A percentile compares a stretch with the other conserved stretches of the same genome.
phyloP scores from a whole-genome alignment of 2,888 invertebrate species.

The Acronicta aceris region DNA sequence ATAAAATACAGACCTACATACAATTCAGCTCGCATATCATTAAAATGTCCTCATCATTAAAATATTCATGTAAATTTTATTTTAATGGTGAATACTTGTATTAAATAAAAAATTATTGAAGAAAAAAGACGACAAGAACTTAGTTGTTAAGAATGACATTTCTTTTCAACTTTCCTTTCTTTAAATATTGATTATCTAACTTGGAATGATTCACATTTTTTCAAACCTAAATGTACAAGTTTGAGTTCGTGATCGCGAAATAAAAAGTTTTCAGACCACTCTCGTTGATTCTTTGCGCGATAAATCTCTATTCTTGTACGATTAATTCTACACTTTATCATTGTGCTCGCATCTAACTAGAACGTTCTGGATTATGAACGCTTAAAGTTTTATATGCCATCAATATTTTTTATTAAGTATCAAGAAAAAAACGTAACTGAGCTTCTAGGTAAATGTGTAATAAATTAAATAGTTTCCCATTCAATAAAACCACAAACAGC shows the following conservation, averaged over 20 bases:
- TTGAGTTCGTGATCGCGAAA: conserved; percentile 81
- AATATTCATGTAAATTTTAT: conserved; percentile 12
- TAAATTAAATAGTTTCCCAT: not conserved
- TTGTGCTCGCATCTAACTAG: conserved; percentile 57
- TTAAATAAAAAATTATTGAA: conserved; percentile 51
- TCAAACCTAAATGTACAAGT: conserved; percentile 85
- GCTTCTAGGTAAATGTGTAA: not conserved
- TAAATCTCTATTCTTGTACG: conserved; percentile 73
- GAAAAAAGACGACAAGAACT: conserved; percentile 67
- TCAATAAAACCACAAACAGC: too few species aligned
- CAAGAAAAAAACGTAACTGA: not conserved
- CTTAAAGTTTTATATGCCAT: conserved; percentile 42
- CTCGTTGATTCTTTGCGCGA: conserved; percentile 79
- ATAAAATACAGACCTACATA: too few species aligned
- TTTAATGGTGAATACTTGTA: conserved; percentile 21
- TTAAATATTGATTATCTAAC: conserved; percentile 84
- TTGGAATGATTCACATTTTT: conserved; percentile 83
- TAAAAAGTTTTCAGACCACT: conserved; percentile 80
- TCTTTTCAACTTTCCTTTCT: conserved; percentile 77
- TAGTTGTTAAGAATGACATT: conserved; percentile 69
- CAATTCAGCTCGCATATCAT: not conserved
- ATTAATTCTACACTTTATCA: conserved; percentile 70
- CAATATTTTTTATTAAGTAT: conserved; percentile 34
- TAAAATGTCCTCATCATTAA: conserved; percentile 9
- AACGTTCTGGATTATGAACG: conserved; percentile 48